These are phyloP conservation scores for Lycaon pictus DNA, from an alignment of 2,113 vertebrate species.

Conservation along the genomic window DNA sequence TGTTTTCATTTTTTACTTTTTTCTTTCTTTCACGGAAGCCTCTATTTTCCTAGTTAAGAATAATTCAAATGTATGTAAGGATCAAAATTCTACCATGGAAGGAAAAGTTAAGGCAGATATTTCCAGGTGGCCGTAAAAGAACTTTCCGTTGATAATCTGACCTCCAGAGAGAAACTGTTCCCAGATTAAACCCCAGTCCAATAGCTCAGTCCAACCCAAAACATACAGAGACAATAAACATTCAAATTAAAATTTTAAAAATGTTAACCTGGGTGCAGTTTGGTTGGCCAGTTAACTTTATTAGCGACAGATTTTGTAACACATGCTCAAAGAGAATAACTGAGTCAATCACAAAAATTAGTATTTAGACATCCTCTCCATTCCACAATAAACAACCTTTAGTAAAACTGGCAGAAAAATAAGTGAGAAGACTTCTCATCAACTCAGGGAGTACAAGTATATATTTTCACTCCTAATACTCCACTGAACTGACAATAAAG, in stretches of 20 bases:
- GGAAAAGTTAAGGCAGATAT: neutral
- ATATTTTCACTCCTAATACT: neutral
- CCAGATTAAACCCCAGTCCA: neutral
- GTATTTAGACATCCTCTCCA: neutral
- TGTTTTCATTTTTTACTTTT: slow-evolving; percentile 19
- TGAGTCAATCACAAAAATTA: neutral
- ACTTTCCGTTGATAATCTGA: neutral
- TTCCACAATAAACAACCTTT: neutral
- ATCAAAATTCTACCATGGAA: slow-evolving; percentile 17
- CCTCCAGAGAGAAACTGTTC: neutral
- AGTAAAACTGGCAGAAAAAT: neutral
- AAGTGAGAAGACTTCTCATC: neutral
- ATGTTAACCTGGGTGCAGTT: neutral
- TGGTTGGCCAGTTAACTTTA: neutral
- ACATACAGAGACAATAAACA: neutral
- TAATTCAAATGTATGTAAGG: neutral
- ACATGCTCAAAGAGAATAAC: neutral
- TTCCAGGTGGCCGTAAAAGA: neutral
- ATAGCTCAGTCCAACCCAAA: neutral
- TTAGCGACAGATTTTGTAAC: neutral
- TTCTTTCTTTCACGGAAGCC: neutral
- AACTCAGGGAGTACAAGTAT: neutral
- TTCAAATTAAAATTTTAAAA: neutral
- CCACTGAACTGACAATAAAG: neutral
- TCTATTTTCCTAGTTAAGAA: slow-evolving; percentile 8